Evolutionary conservation across 1,140 invertebrate genomes (phyloP).

Genomic region (Drosophila biarmipes): DNA sequence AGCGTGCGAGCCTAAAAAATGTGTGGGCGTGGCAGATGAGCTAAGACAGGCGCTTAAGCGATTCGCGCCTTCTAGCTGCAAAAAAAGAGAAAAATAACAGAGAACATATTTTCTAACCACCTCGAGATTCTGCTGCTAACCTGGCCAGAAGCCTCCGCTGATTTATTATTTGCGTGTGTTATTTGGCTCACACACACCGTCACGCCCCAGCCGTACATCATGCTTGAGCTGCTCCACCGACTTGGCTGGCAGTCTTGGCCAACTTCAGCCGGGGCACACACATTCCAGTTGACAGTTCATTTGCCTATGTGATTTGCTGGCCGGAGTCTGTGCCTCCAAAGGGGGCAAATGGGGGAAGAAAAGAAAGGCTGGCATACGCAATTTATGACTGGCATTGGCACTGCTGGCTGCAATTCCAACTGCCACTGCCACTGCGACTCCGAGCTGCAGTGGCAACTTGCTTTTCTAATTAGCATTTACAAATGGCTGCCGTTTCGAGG

Average conservation of each 20-base stretch:
- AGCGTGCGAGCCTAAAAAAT: slow-evolving; percentile 50
- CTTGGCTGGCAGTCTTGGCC: slow-evolving; percentile 10
- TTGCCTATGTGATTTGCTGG: slow-evolving; percentile 67
- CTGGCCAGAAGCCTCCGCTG: slow-evolving; percentile 32
- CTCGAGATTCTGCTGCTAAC: background rate
- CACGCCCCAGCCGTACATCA: slow-evolving; percentile 69
- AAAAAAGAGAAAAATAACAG: slow-evolving; percentile 45
- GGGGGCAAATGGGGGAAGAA: background rate
- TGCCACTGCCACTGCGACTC: slow-evolving; percentile 15
- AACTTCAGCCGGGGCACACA: slow-evolving; percentile 36
- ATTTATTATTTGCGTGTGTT: slow-evolving; percentile 77
- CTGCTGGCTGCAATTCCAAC: slow-evolving; percentile 8
- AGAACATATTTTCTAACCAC: slow-evolving; percentile 70
- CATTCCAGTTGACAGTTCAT: slow-evolving; percentile 81
- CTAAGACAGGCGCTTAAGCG: slow-evolving; percentile 25
- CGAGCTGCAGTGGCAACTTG: slow-evolving; percentile 35
- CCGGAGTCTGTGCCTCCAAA: slow-evolving; percentile 20
- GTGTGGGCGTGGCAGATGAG: slow-evolving; percentile 70
- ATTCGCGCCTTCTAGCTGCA: slow-evolving; percentile 46
- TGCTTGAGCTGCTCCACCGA: slow-evolving; percentile 21
- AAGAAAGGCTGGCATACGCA: slow-evolving; percentile 49
- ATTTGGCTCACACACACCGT: slow-evolving; percentile 65
- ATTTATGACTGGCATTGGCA: slow-evolving; percentile 62
- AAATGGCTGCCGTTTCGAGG: slow-evolving; percentile 56
- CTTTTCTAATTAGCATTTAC: slow-evolving; percentile 82